Evolutionary conservation across 1,140 invertebrate species (phyloP), one percentile per base, ranked within the genome.

Genomic region (Cheumatopsyche charites): DNA sequence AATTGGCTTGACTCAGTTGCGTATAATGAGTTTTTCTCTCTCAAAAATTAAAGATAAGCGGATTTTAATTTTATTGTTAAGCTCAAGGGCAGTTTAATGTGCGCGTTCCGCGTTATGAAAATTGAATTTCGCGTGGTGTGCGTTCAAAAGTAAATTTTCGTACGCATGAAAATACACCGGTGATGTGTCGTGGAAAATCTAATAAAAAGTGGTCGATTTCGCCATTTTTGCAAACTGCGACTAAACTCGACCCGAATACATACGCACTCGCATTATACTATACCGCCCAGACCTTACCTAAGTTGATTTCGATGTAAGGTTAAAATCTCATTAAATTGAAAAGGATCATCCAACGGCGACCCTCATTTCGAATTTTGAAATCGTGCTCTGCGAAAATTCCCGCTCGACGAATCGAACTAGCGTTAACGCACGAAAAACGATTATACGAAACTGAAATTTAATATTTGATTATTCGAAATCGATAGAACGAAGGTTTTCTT

Each of bases 241-340:
- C 55, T 25, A 19, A 58, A 25, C 13, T 58, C 55, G 23, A 25
- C 55, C 55, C 55, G 9, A n/a, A 47, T 13, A 6, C 15, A 47
- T 47, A 47, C 15, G n/a, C n/a, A n/a, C n/a, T n/a, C n/a, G n/a
- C n/a, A n/a, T n/a, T n/a, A n/a, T n/a, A n/a, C n/a, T n/a, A n/a
- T n/a, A 47, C 13, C 25, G 17, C 23, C 9, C 23, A 58, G 36
- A 42, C 62, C 62, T 6, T 15, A 25, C 26, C 4, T 42, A 26
- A 58, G 55, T 58, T 13, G 19, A 63, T 42, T 63, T 63, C 21
- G 26, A 41, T 63, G 26, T 62, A 11, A 36, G 15, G 58, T 62
- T 62, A 62, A 62, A 62, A 62, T 62, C 58, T 29, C 58, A 62
- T 62, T 62, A 62, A 62, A 62, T 62, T 62, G 58, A 62, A 62